These are phyloP conservation scores for Vicugna pacos DNA, from an alignment of 2,113 vertebrate genomes.

Conservation along the genomic window DNA sequence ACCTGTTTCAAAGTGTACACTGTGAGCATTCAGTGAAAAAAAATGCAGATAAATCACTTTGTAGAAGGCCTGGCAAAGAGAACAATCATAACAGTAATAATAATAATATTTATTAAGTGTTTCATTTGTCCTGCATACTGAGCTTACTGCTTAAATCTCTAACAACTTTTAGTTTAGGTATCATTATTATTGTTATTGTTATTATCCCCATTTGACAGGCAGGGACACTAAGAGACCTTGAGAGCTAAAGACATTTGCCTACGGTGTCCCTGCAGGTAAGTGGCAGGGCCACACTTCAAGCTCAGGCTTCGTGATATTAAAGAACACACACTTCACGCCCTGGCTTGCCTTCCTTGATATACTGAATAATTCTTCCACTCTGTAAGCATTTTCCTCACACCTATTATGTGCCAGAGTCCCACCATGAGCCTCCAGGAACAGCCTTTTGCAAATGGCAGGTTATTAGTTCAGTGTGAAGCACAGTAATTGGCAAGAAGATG, in stretches of 20 bases:
- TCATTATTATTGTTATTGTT: not conserved
- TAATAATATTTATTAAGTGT: not conserved
- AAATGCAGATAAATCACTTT: not conserved
- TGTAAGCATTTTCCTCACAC: not conserved
- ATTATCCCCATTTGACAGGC: not conserved
- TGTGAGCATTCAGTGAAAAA: slow-evolving; percentile 48
- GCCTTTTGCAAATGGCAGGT: not conserved
- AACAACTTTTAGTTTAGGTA: not conserved
- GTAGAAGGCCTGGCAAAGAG: not conserved
- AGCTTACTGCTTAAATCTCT: not conserved
- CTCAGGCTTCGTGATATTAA: not conserved
- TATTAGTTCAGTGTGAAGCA: not conserved
- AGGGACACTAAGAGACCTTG: not conserved
- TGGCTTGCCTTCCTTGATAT: not conserved
- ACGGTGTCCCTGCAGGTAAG: not conserved
- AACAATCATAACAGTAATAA: not conserved
- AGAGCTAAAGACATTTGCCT: not conserved
- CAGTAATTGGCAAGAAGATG: not conserved
- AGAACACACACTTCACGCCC: not conserved
- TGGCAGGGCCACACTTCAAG: not conserved
- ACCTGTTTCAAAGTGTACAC: not conserved
- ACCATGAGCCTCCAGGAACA: not conserved
- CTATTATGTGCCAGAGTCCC: not conserved
- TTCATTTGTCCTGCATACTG: not conserved
- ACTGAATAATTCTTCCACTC: not conserved